Evolutionary conservation across 2,888 invertebrate species (phyloP).

Genomic region (Invenusta paracnida): DNA sequence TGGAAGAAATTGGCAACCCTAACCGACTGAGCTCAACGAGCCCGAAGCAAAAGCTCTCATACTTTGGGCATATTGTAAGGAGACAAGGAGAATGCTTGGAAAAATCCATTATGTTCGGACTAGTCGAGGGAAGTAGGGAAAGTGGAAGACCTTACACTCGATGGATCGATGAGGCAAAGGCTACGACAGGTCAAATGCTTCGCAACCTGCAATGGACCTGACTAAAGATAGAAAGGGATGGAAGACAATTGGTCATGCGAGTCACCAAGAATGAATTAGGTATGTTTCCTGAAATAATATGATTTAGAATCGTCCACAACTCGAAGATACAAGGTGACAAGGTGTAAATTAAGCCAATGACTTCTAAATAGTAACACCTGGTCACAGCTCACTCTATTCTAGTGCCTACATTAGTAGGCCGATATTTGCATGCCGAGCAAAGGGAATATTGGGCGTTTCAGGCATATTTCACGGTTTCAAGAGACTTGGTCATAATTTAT

Average conservation of each 20-base stretch:
- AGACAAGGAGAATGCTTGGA: background rate
- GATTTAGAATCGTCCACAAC: background rate
- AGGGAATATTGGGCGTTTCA: background rate
- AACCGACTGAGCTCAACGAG: background rate
- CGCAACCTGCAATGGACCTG: too few species aligned
- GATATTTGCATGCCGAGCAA: slow-evolving; percentile 26
- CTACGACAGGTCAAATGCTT: background rate
- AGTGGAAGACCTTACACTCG: background rate
- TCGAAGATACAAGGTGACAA: background rate
- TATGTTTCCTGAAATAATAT: too few species aligned
- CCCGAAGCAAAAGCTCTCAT: background rate
- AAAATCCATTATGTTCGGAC: background rate
- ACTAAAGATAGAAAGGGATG: background rate
- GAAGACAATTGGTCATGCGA: background rate
- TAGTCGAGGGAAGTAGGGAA: background rate
- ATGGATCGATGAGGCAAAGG: background rate
- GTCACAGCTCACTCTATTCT: slow-evolving; percentile 4
- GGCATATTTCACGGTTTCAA: slow-evolving; percentile 3
- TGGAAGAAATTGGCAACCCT: background rate
- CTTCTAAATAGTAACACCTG: slow-evolving; percentile 25
- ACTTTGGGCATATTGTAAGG: background rate
- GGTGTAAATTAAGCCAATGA: too few species aligned
- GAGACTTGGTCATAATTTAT: background rate
- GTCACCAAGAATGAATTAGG: background rate
- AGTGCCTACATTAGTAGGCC: slow-evolving; percentile 19